These are phyloP conservation scores for Tadarida brasiliensis DNA, from an alignment of 2,797 vertebrate genomes.

Conservation along the genomic window DNA sequence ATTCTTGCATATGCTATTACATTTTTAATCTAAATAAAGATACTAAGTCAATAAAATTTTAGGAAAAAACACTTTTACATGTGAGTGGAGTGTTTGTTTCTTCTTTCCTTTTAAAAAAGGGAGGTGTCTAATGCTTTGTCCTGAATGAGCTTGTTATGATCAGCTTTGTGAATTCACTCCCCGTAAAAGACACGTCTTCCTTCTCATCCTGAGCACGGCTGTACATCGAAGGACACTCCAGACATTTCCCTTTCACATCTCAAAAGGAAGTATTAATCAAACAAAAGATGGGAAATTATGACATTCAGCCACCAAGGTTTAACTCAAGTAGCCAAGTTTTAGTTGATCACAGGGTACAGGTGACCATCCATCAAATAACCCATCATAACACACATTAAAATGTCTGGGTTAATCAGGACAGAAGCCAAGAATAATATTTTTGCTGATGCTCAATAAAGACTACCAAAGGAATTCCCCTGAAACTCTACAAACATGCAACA, in stretches of 20 bases:
- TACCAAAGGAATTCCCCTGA: conserved; percentile 88
- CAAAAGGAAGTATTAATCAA: conserved; percentile 90
- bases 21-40: conserved; percentile 65
- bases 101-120: conserved; percentile 61
- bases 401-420: conserved; percentile 90
- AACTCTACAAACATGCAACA: conserved; percentile 76
- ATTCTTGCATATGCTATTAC: neutral
- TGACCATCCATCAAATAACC: conserved; percentile 91
- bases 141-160: conserved; percentile 35
- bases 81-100: conserved; percentile 39
- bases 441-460: conserved; percentile 84
- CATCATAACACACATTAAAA: conserved; percentile 90
- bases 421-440: conserved; percentile 91
- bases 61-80: conserved; percentile 60
- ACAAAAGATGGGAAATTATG: conserved; percentile 90
- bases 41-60: conserved; percentile 59
- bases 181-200: conserved; percentile 77
- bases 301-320: conserved; percentile 87
- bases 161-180: conserved; percentile 67
- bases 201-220: conserved; percentile 75
- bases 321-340: conserved; percentile 83
- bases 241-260: conserved; percentile 87
- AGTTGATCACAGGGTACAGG: conserved; percentile 89
- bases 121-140: conserved; percentile 44
- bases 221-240: conserved; percentile 82